Conservation (phyloP, 2,888 invertebrate species). For the Stenotaenia linearis region DNA sequence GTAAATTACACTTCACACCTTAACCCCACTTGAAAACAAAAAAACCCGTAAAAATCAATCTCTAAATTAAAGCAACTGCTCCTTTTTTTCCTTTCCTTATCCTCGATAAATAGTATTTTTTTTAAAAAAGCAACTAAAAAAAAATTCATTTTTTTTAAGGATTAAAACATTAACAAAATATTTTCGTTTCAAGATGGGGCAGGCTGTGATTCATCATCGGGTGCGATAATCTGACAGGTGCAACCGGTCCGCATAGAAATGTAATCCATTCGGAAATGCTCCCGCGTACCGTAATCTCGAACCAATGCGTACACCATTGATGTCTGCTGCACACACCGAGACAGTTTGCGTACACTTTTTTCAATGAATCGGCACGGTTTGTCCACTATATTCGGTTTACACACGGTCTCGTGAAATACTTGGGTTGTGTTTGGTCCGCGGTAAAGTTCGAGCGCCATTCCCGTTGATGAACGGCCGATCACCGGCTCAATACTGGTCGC, state of each 20-base stretch:
- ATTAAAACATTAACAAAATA: neutral
- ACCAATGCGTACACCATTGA: slow-evolving; percentile 79
- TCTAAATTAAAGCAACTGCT: neutral
- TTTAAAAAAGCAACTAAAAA: neutral
- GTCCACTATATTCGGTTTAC: slow-evolving; percentile 62
- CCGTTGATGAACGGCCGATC: slow-evolving; percentile 66
- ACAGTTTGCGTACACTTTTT: slow-evolving; percentile 61
- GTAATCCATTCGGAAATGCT: slow-evolving; percentile 71
- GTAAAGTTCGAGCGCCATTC: slow-evolving; percentile 61
- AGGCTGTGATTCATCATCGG: neutral
- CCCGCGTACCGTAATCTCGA: slow-evolving; percentile 53
- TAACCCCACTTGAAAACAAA: neutral
- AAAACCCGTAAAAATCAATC: neutral
- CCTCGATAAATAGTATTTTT: neutral
- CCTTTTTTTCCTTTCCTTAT: neutral
- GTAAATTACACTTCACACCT: neutral
- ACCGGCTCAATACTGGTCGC: slow-evolving; percentile 69
- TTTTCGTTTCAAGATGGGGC: neutral
- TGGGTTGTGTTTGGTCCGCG: slow-evolving; percentile 55
- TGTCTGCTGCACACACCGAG: slow-evolving; percentile 75
- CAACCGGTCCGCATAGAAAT: slow-evolving; percentile 77
- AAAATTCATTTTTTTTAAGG: neutral
- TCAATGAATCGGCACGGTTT: slow-evolving; percentile 71
- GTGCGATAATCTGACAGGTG: slow-evolving; percentile 67
- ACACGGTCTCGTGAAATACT: slow-evolving; percentile 70